A percentile compares a stretch with the other conserved stretches of the same genome.
Conservation (phyloP, 2,888 invertebrate genomes). For the Cheilosia urbana region DNA sequence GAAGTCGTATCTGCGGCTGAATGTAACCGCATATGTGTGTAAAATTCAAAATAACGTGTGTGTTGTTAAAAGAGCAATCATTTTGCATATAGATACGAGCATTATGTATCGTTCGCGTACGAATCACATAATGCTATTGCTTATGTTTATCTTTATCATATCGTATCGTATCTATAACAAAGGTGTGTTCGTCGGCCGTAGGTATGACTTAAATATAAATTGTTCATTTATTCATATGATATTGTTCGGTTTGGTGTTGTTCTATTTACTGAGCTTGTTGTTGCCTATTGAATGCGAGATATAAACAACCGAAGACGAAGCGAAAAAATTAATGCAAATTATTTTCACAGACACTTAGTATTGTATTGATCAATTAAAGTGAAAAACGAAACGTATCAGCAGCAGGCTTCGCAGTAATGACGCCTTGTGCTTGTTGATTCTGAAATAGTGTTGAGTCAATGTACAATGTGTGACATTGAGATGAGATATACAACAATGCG, state of each 20-base stretch:
- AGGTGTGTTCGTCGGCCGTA: constrained; percentile 70
- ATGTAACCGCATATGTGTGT: not conserved
- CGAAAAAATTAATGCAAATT: constrained; percentile 57
- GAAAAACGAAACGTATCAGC: constrained; percentile 12
- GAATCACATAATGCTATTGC: constrained; percentile 45
- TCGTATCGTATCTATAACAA: constrained; percentile 68
- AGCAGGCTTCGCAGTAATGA: constrained; percentile 21
- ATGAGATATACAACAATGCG: constrained; percentile 31
- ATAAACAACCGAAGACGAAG: not conserved
- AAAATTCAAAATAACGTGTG: constrained; percentile 57
- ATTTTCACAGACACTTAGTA: constrained; percentile 49
- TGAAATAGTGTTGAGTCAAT: constrained; percentile 12
- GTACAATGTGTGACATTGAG: constrained; percentile 47
- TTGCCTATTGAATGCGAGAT: constrained; percentile 15
- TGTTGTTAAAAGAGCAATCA: constrained; percentile 68
- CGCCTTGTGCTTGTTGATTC: constrained; percentile 34
- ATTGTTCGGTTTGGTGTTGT: constrained; percentile 38
- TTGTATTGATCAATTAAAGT: constrained; percentile 52
- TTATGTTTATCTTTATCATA: constrained; percentile 59
- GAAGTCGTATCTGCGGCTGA: not conserved
- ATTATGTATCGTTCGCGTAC: constrained; percentile 27
- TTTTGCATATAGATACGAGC: constrained; percentile 59
- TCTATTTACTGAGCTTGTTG: constrained; percentile 34
- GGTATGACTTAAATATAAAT: constrained; percentile 74
- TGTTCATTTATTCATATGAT: constrained; percentile 62